Evolutionary conservation across 2,113 vertebrate species (phyloP), one percentile per base, ranked within the genome.

Genomic region (Grallaria varia): DNA sequence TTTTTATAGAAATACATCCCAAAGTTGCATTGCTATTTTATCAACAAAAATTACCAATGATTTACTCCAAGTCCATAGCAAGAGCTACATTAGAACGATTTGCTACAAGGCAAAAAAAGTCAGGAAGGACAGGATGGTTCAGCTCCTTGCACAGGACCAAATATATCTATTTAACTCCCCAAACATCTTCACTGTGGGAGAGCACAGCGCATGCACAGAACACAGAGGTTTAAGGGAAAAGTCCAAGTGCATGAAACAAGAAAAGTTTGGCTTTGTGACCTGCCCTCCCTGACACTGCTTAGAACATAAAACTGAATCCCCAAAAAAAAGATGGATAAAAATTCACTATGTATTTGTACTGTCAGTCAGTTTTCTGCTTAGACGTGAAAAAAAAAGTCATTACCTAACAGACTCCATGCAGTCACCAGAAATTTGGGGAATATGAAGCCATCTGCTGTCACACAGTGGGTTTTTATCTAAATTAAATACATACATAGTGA

Each of bases 351-450:
- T n/a, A 22, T 59, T 80, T 93, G 56, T 69, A 64, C 75, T 60
- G 49, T 49, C 55, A 79, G 83, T 44, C 21, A 5, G 33, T 73
- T 96, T 96, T 97, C 93, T 94, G 83, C 68, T 93, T 92, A 89
- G 75, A 91, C 50, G 33, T 16, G 69, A 94, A 77, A 91, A 56
- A 92, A 53, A 74, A 94, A 35, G 14, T 28, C 18, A 62, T 53
- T 55, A 12, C 37, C 44, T 64, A 82, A 45, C 10, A 80, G 37
- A 55, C 40, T 90, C 23, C 52, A 31, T 18, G 17, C 33, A 64
- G 39, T 45, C 53, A 71, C 30, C 35, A 44, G 47, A 49, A 81
- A 74, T 91, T 53, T 81, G 50, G 33, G 12, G 8, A 71, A 77
- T 44, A 30, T 0, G 0, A 60, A 0, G 1, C 27, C 44, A 64